These are phyloP conservation scores for Callipepla californica DNA, from an alignment of 2,113 vertebrate species.

Conservation along the genomic window DNA sequence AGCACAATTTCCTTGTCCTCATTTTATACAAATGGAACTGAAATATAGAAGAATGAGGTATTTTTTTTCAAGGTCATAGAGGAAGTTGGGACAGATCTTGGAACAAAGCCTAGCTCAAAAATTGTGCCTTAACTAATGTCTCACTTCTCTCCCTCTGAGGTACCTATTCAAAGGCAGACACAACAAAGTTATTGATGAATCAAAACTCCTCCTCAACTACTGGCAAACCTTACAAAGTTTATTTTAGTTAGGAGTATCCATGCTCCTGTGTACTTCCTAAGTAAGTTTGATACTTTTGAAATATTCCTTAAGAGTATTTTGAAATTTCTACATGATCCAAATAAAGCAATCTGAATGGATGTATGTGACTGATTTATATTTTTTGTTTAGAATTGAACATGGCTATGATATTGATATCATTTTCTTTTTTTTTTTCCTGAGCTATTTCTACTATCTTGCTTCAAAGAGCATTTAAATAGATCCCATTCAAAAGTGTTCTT, in stretches of 20 bases:
- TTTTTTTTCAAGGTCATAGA: constrained; percentile 61
- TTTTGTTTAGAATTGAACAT: not conserved
- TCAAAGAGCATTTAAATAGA: not conserved
- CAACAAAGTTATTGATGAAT: constrained; percentile 24
- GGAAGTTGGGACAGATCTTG: constrained; percentile 31
- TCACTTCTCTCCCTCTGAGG: constrained; percentile 38
- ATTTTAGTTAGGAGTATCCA: not conserved
- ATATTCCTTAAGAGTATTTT: not conserved
- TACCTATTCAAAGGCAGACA: constrained; percentile 38
- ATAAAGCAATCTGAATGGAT: not conserved
- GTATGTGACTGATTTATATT: not conserved
- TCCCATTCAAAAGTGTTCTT: not conserved
- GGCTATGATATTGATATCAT: not conserved
- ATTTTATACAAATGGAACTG: constrained; percentile 54
- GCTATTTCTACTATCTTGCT: not conserved
- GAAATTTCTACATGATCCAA: not conserved
- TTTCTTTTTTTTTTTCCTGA: not conserved
- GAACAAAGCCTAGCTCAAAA: constrained; percentile 42
- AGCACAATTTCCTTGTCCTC: constrained; percentile 58
- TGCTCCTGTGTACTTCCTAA: not conserved
- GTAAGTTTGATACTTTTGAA: not conserved
- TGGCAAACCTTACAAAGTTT: not conserved
- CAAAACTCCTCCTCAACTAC: constrained; percentile 34
- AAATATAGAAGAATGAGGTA: constrained; percentile 39
- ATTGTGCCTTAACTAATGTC: constrained; percentile 57